These are phyloP conservation scores for Heliangelus exortis DNA, from an alignment of 2,797 vertebrate species.

Conservation along the genomic window DNA sequence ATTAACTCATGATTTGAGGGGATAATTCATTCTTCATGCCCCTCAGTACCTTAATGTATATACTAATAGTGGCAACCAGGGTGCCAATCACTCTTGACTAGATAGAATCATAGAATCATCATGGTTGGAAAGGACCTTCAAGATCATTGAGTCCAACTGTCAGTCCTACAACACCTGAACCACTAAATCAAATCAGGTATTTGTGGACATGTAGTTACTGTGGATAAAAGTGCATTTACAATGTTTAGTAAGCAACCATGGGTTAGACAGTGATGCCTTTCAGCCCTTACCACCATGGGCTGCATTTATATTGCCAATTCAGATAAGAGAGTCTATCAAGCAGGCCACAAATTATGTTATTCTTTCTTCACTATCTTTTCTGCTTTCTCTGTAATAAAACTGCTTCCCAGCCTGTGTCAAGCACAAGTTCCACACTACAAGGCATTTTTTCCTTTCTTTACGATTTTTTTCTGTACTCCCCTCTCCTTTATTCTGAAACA, in stretches of 20 bases:
- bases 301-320: slow-evolving; percentile 18
- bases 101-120: background rate
- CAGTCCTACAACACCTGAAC: too few species aligned
- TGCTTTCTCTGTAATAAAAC: background rate
- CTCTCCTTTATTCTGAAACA: background rate
- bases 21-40: slow-evolving; percentile 54
- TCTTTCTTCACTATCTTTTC: background rate
- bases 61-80: slow-evolving; percentile 47
- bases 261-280: slow-evolving; percentile 17
- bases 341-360: background rate
- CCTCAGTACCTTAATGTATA: slow-evolving; percentile 50
- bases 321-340: slow-evolving; percentile 28
- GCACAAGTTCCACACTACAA: background rate
- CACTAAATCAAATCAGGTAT: background rate
- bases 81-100: slow-evolving; percentile 60
- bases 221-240: slow-evolving; percentile 36
- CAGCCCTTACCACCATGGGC: background rate
- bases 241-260: slow-evolving; percentile 20
- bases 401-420: background rate
- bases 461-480: background rate
- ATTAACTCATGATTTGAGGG: slow-evolving; percentile 60
- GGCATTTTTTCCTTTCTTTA: background rate
- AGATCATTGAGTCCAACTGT: too few species aligned
- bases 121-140: too few species aligned
- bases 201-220: slow-evolving; percentile 54